phyloP scores from a whole-genome alignment of 2,113 vertebrate species.

The Maccullochella peelii region DNA sequence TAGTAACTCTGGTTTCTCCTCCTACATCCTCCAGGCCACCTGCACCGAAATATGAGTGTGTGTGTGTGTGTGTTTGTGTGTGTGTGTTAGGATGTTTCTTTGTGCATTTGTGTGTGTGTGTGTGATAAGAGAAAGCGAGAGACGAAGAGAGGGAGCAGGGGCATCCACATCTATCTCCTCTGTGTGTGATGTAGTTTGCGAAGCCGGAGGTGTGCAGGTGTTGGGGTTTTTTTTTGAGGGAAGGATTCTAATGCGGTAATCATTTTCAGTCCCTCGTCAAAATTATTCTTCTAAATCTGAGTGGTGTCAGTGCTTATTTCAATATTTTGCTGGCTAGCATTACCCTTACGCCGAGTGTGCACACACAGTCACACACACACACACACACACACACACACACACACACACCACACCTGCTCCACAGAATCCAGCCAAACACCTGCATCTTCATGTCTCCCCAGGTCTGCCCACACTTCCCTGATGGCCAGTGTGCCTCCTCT shows the following conservation, averaged over 20 bases:
- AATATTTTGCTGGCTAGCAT: constrained; percentile 67
- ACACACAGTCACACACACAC: constrained; percentile 24
- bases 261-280: constrained; percentile 77
- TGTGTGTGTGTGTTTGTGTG: constrained; percentile 39
- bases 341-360: constrained; percentile 37
- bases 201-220: constrained; percentile 77
- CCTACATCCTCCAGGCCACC: constrained; percentile 65
- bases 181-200: constrained; percentile 43
- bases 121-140: constrained; percentile 14
- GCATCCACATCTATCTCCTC: constrained; percentile 49
- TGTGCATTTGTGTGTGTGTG: constrained; percentile 36
- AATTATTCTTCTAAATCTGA: constrained; percentile 73
- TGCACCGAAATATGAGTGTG: constrained; percentile 48
- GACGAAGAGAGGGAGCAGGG: neutral
- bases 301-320: constrained; percentile 71
- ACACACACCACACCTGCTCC: constrained; percentile 72
- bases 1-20: constrained; percentile 27
- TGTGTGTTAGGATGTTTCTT: constrained; percentile 11
- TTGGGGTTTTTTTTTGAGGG: constrained; percentile 54
- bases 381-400: constrained; percentile 34
- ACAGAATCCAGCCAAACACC: constrained; percentile 78
- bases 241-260: constrained; percentile 77
- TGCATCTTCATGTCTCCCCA: constrained; percentile 75
- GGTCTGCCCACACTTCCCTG: constrained; percentile 70
- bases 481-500: constrained; percentile 50